phyloP scores from a whole-genome alignment of 2,797 vertebrate genomes.

The Macrochelys suwanniensis region DNA sequence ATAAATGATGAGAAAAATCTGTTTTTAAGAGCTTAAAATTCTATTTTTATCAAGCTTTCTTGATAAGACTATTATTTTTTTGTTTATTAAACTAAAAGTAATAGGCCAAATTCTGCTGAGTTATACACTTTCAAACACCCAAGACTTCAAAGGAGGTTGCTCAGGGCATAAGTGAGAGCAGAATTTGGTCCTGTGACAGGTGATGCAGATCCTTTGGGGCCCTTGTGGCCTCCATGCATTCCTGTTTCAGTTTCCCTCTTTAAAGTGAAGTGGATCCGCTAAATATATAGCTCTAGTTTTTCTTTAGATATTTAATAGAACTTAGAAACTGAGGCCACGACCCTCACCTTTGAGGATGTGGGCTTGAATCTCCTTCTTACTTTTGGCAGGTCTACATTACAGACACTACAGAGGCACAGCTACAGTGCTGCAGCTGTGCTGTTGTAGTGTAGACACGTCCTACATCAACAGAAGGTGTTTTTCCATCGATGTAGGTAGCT shows the following conservation, averaged over 20 bases:
- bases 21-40: background rate
- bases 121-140: background rate
- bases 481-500: background rate
- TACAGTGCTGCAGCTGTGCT: background rate
- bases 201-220: background rate
- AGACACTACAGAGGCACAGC: too few relatives aligned
- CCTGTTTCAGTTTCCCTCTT: background rate
- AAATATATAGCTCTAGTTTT: background rate
- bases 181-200: background rate
- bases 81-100: background rate
- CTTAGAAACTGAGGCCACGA: too few relatives aligned
- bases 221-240: rapidly evolving
- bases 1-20: background rate
- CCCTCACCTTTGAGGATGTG: too few relatives aligned
- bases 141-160: background rate
- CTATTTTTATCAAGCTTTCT: background rate
- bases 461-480: background rate
- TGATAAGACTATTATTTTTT: background rate
- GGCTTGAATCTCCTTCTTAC: too few relatives aligned
- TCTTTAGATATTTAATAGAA: too few relatives aligned
- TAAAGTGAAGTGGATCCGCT: background rate
- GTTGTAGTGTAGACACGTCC: background rate
- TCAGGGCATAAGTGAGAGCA: background rate
- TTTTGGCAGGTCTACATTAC: too few relatives aligned
- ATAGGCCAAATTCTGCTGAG: background rate